These are phyloP conservation scores for Diceros bicornis DNA, from an alignment of 2,797 vertebrate genomes.

Conservation along the genomic window DNA sequence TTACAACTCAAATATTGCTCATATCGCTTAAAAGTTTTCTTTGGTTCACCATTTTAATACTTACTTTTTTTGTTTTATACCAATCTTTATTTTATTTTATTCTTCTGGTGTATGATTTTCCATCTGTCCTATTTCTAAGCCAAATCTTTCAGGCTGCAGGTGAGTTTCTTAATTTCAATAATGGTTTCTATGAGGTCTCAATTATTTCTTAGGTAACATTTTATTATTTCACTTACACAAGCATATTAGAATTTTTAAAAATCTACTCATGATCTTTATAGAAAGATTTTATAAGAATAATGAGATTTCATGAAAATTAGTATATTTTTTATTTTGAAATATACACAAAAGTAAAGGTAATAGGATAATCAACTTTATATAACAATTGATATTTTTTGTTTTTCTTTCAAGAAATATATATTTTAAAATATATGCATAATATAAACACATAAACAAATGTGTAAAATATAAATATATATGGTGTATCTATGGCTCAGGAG, in stretches of 20 bases:
- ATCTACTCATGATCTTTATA: not conserved
- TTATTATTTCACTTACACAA: not conserved
- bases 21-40: not conserved
- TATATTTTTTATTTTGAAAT: conserved; percentile 20
- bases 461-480: not conserved
- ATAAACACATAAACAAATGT: not conserved
- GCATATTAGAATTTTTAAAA: not conserved
- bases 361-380: not conserved
- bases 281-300: not conserved
- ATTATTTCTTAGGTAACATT: not conserved
- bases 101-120: not conserved
- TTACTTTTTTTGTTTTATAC: not conserved
- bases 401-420: not conserved
- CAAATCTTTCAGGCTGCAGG: not conserved
- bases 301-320: not conserved
- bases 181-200: not conserved
- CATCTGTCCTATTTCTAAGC: not conserved
- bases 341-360: not conserved
- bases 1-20: not conserved
- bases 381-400: not conserved
- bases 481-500: not conserved
- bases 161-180: conserved; percentile 43
- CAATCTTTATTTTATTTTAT: conserved; percentile 21
- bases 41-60: conserved; percentile 29
- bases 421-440: not conserved